Evolutionary conservation across 2,888 invertebrate genomes (phyloP).

Genomic region (Diarsia brunnea): DNA sequence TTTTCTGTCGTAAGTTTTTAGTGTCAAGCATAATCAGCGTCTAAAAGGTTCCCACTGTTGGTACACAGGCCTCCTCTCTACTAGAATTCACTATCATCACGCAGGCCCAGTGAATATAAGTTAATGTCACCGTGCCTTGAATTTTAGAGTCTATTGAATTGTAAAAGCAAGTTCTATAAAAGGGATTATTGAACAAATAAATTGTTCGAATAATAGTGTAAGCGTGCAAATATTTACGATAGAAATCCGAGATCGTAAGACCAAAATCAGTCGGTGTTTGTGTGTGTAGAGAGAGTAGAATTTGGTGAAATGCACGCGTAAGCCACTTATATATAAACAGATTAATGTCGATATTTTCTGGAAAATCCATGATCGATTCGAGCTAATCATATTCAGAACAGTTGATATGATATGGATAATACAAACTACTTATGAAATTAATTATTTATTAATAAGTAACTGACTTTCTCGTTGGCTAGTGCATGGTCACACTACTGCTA

Average conservation of each 20-base stretch:
- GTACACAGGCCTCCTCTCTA: no score
- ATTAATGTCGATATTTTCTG: neutral
- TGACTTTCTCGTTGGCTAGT: neutral
- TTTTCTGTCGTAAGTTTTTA: neutral
- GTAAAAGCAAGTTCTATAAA: neutral
- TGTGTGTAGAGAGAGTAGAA: slow-evolving; percentile 24
- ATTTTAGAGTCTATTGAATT: neutral
- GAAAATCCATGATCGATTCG: neutral
- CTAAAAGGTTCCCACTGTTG: neutral
- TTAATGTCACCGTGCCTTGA: neutral
- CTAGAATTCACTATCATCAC: neutral
- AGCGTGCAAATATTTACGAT: slow-evolving; percentile 44
- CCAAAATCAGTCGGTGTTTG: slow-evolving; percentile 33
- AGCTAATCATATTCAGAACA: neutral
- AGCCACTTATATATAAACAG: neutral
- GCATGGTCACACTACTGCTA: neutral
- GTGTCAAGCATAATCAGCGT: neutral
- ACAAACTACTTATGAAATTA: neutral
- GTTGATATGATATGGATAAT: neutral
- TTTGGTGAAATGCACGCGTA: slow-evolving; percentile 44
- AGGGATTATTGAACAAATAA: neutral
- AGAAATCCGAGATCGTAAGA: slow-evolving; percentile 29
- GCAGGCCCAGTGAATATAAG: neutral
- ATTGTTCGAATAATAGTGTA: neutral
- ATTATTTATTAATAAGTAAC: neutral